A percentile compares a stretch with the other conserved stretches of the same genome.
These are phyloP conservation scores for Pemphigus obesinymphae DNA, from an alignment of 1,140 invertebrate genomes.

Conservation along the genomic window DNA sequence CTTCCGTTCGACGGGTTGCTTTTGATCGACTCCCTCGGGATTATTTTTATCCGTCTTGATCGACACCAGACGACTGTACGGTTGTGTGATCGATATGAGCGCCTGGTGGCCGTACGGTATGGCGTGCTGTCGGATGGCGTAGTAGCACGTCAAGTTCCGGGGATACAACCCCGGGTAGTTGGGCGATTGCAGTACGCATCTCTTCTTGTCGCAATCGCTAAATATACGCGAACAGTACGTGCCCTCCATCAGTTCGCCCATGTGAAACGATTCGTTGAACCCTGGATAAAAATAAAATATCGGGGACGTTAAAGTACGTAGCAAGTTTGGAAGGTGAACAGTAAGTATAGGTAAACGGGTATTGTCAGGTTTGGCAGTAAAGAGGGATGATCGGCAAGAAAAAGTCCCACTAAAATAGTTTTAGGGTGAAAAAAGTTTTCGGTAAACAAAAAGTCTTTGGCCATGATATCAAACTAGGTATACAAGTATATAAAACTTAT, in stretches of 20 bases:
- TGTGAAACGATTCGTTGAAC: slow-evolving; percentile 54
- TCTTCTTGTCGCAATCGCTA: slow-evolving; percentile 80
- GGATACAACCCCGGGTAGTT: slow-evolving; percentile 89
- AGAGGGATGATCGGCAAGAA: no score
- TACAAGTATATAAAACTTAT: no score
- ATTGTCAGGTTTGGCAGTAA: no score
- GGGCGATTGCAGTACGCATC: slow-evolving; percentile 80
- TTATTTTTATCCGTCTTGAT: slow-evolving; percentile 52
- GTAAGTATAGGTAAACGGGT: no score
- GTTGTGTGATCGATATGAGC: slow-evolving; percentile 73
- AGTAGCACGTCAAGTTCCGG: slow-evolving; percentile 82
- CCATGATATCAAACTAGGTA: no score
- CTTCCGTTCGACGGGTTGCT: slow-evolving; percentile 28
- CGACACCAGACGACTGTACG: slow-evolving; percentile 70
- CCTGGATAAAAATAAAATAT: no score
- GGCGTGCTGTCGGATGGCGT: slow-evolving; percentile 75
- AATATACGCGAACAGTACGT: slow-evolving; percentile 86
- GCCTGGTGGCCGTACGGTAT: slow-evolving; percentile 77
- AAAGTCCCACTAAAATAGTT: no score
- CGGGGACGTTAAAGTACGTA: no score
- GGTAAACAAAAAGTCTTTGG: no score
- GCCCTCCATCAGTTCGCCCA: slow-evolving; percentile 78
- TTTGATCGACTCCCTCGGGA: background rate
- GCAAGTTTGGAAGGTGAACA: no score
- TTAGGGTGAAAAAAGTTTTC: no score